phyloP scores from a whole-genome alignment of 2,888 invertebrate species.

The Drosophila paramelanica region DNA sequence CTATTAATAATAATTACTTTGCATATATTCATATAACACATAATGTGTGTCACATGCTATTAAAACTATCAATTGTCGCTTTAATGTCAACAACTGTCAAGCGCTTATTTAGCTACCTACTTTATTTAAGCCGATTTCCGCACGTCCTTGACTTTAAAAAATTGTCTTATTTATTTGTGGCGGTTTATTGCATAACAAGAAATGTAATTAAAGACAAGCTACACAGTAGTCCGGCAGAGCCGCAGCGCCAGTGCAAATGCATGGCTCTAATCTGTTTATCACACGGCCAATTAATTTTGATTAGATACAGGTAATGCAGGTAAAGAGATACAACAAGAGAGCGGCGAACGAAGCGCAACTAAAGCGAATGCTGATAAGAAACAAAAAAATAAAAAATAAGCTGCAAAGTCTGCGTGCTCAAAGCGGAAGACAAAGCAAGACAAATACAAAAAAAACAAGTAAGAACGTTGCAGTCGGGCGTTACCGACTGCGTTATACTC shows the following conservation, averaged over 20 bases:
- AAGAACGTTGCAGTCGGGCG: no score
- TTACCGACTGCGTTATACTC: no score
- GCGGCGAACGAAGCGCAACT: constrained; percentile 62
- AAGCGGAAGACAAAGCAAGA: constrained; percentile 65
- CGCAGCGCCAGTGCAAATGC: not conserved
- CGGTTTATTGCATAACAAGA: constrained; percentile 51
- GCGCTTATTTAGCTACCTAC: constrained; percentile 32
- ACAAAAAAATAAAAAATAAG: constrained; percentile 46
- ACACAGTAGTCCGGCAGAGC: constrained; percentile 18
- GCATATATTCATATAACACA: constrained; percentile 3
- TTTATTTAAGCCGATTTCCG: constrained; percentile 59
- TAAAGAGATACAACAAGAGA: constrained; percentile 24
- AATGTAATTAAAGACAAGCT: constrained; percentile 51
- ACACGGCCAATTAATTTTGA: constrained; percentile 74
- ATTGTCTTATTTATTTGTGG: constrained; percentile 13
- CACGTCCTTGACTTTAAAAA: constrained; percentile 68
- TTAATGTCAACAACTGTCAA: constrained; percentile 46
- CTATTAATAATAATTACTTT: constrained; percentile 20
- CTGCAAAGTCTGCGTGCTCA: constrained; percentile 35
- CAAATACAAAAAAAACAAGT: constrained; percentile 36
- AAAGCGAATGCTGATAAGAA: constrained; percentile 55
- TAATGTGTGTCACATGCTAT: constrained; percentile 9
- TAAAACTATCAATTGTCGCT: constrained; percentile 40
- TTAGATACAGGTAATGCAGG: constrained; percentile 59
- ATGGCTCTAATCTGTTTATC: constrained; percentile 68